Base-by-base conservation (phyloP, 2,797 vertebrate species). In the Lophura swinhoii region DNA sequence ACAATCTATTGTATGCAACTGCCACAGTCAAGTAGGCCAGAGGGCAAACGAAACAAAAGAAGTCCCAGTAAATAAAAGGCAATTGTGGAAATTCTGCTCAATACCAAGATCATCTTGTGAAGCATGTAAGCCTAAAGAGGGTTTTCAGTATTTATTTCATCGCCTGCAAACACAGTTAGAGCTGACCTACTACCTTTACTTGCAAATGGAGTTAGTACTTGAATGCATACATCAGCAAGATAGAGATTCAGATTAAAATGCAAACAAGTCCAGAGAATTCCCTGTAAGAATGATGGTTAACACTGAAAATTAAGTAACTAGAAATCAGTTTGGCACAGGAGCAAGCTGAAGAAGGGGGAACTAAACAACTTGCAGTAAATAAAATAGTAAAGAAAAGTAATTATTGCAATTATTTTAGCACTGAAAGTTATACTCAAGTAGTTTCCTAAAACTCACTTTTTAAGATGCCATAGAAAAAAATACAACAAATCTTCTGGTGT, bases 11-110 rank as follows among this genome's bases (percentile, higher is more conserved):
- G 31, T 79, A 68, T 53, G 28, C 37, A 76, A 28, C 53, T 64
- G 74, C 82, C 80, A 60, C 56, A 90, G 35, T 12, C n/a, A 44
- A 93, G 84, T 37, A 77, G 64, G 51, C 77, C 5, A 2, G 71
- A 90, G 64, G 56, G 80, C 48, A 71, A 43, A 83, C 6, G 14
- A 46, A 82, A 94, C 39, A 86, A 91, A 94, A 79, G 28, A 55
- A 35, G 8, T 49, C 20, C 15, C 23, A 74, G n/a, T 21, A 73
- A 78, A 51, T 72, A 55, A 64, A 73, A 70, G n/a, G 41, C 49
- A 73, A 48, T 8, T 2, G 5, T 14, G 28, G 51, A 86, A 94
- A 82, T 28, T n/a, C 41, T 44, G 24, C 53, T 92, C 63, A 73
- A 37, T 64, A 46, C n/a, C 68, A 48, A 79, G 70, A 80, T 77